Percentiles rank a stretch among this genome's conserved stretches.
Evolutionary conservation across 2,113 vertebrate genomes (phyloP).

Genomic region (Boleophthalmus pectinirostris): DNA sequence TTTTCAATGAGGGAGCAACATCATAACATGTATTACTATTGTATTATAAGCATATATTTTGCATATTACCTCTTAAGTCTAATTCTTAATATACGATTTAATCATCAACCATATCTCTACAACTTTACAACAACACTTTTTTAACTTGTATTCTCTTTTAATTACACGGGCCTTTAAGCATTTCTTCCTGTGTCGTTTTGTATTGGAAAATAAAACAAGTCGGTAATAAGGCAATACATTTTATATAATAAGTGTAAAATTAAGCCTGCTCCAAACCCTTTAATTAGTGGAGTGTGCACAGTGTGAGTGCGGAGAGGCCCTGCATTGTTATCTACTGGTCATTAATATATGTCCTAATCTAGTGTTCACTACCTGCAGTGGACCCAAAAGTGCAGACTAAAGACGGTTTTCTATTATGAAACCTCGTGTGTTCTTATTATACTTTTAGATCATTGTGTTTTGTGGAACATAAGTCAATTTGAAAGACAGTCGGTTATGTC

Average conservation of each 20-base stretch:
- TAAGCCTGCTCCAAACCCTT: not conserved
- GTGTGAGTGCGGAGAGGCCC: not conserved
- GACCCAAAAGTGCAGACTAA: not conserved
- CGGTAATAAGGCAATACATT: not conserved
- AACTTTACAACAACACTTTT: not conserved
- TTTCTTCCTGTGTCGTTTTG: not conserved
- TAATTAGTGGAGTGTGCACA: not conserved
- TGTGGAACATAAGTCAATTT: not conserved
- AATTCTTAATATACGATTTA: not conserved
- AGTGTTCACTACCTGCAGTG: not conserved
- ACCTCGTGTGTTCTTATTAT: not conserved
- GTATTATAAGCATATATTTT: no score
- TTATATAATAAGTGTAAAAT: conserved; percentile 1
- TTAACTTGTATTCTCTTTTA: not conserved
- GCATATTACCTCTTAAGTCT: no score
- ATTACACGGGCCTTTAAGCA: not conserved
- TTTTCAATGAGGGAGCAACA: no score
- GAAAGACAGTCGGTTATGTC: no score
- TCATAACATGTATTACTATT: no score
- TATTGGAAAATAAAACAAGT: not conserved
- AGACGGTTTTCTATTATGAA: not conserved
- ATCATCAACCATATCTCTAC: not conserved
- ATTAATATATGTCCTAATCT: conserved; percentile 4
- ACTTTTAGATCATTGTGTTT: not conserved
- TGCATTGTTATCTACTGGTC: conserved; percentile 4